Conservation (phyloP, 1,140 invertebrate genomes). For the Samia ricini region DNA sequence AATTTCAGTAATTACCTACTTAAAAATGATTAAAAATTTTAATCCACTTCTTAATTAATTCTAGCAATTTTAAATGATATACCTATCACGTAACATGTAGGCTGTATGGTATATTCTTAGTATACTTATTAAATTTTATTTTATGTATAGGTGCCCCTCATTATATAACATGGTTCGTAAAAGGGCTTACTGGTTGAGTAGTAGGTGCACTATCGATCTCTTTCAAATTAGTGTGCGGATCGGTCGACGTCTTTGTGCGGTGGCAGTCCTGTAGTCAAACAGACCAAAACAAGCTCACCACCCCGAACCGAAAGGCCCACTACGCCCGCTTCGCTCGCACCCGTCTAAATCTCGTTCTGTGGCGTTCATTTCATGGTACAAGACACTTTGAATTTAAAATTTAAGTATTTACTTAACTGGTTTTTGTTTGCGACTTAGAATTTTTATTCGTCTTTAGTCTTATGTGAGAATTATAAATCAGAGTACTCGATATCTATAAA, state of each 20-base stretch:
- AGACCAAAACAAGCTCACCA: constrained; percentile 70
- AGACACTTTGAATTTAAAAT: constrained; percentile 49
- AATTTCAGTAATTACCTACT: no score
- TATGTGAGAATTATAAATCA: no score
- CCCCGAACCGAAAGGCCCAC: constrained; percentile 24
- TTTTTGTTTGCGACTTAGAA: neutral
- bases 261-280: constrained; percentile 63
- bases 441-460: no score
- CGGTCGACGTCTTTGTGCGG: constrained; percentile 72
- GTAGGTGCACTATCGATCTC: constrained; percentile 75
- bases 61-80: no score
- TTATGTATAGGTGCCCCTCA: no score
- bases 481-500: no score
- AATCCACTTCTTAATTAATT: no score
- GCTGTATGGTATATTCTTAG: no score
- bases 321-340: constrained; percentile 30
- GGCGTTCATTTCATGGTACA: constrained; percentile 63
- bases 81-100: no score
- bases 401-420: constrained; percentile 7
- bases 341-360: constrained; percentile 52
- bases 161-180: no score
- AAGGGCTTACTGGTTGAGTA: constrained; percentile 57
- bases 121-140: no score
- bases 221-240: constrained; percentile 75
- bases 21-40: no score